phyloP scores from a whole-genome alignment of 2,888 invertebrate genomes.

The Pandemis corylana region DNA sequence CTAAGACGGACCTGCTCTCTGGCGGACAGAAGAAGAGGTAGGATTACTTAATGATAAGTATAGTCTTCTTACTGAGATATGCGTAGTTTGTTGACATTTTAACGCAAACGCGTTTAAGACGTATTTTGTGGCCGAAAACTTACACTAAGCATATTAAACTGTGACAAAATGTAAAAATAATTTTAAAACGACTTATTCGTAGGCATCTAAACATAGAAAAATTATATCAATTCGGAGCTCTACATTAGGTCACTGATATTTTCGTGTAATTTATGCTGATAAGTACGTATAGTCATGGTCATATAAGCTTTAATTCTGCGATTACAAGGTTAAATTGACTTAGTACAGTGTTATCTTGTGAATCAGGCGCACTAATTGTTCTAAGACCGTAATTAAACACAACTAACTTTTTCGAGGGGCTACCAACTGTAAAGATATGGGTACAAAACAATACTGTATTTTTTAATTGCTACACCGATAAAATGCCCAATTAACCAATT shows the following conservation, averaged over 20 bases:
- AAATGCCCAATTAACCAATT: constrained; percentile 9
- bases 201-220: not conserved
- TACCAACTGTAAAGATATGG: not conserved
- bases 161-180: not conserved
- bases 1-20: constrained; percentile 86
- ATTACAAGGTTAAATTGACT: constrained; percentile 1
- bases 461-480: not conserved
- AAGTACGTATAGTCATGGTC: not conserved
- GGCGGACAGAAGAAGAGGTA: constrained; percentile 92
- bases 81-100: no score
- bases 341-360: not conserved
- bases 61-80: no score
- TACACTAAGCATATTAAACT: no score
- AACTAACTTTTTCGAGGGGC: not conserved
- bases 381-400: not conserved
- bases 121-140: no score
- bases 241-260: not conserved
- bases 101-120: no score
- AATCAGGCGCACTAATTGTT: not conserved
- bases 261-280: not conserved
- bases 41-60: constrained; percentile 8
- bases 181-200: not conserved
- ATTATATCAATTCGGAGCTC: not conserved
- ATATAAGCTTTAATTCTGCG: not conserved
- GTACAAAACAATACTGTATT: not conserved